A percentile compares a stretch with the other conserved stretches of the same genome.
Conservation (phyloP, 2,797 vertebrate species). For the Poeciliopsis presidionis region DNA sequence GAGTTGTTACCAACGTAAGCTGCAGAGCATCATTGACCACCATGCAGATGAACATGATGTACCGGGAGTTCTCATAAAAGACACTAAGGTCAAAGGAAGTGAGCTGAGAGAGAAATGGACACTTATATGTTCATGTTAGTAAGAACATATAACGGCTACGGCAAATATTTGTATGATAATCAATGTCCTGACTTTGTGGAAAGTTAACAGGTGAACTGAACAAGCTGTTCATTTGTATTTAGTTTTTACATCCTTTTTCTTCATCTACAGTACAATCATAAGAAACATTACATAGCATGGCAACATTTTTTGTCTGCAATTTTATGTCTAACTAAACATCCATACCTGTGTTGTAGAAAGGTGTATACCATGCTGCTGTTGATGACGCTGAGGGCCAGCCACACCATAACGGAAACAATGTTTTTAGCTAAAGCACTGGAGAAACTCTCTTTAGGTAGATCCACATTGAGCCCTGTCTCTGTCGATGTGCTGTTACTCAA, state of each 20-base stretch:
- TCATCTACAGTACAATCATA: not conserved
- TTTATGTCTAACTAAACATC: too few species aligned
- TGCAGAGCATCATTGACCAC: constrained; percentile 83
- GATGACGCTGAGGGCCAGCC: constrained; percentile 77
- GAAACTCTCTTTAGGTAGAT: constrained; percentile 72
- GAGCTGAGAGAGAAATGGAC: constrained; percentile 4
- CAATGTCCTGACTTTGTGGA: not conserved
- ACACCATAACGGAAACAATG: constrained; percentile 80
- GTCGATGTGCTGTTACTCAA: constrained; percentile 50
- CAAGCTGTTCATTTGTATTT: not conserved
- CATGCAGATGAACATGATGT: constrained; percentile 86
- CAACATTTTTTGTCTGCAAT: not conserved
- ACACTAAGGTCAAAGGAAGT: constrained; percentile 36
- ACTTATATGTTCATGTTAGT: not conserved
- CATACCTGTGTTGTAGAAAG: constrained; percentile 75
- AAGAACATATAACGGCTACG: not conserved
- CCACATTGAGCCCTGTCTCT: constrained; percentile 16
- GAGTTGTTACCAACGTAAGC: constrained; percentile 78
- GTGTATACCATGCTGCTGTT: constrained; percentile 83
- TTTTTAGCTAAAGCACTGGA: constrained; percentile 77
- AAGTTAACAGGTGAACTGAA: not conserved
- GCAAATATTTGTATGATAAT: not conserved
- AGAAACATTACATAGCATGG: not conserved
- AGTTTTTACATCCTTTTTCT: not conserved
- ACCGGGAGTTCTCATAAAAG: constrained; percentile 83